Base-by-base conservation (phyloP, 2,888 invertebrate genomes). In the Keiferia lycopersicella region DNA sequence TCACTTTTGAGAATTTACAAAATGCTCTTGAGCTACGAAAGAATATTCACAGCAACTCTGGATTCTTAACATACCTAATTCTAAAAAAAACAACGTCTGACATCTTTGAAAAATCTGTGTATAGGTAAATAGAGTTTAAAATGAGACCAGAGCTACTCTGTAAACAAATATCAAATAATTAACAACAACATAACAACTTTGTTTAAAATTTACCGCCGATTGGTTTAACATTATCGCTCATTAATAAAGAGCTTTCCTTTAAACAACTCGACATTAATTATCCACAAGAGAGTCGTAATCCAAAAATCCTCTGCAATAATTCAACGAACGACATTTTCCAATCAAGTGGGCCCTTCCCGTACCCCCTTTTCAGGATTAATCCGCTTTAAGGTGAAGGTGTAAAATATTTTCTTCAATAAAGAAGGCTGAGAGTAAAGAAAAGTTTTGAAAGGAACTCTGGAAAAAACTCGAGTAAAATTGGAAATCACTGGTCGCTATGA, bases 361-460 rank as follows among this genome's bases (percentile, higher is more conserved):
- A 41, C 67, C 62, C 66, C 69, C 60, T 71, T 72, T 71, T 65
- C 66, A 56, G 68, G 67, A 74, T 74, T 75, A 76, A 76, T 74
- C 72, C 68, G 63, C 66, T 39, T 67, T 68, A 60, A 69, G 71
- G 68, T 65, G 58, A 30, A 48, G 57, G 61, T 66, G 71, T 73
- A 68, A 73, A 73, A 72, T 71, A 76, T 69, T 72, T 22, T 26
- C 41, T 22, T 53, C 30, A 26, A n/a, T 12, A 22, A 16, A 16
- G 11, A 10, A 34, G 34, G 34, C 10, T 1, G 1, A 34, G 34
- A 8, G 34, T 1, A 34, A 34, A 10, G 34, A 8, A 34, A 34
- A 34, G 1, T 4, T 34, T 10, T 8, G 8, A 34, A 34, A 10
- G 10, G 34, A 10, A 34, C 34, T 4, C 34, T 10, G 26, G n/a